Evolutionary conservation across 1,140 invertebrate species (phyloP).

Genomic region (Papilio polytes): DNA sequence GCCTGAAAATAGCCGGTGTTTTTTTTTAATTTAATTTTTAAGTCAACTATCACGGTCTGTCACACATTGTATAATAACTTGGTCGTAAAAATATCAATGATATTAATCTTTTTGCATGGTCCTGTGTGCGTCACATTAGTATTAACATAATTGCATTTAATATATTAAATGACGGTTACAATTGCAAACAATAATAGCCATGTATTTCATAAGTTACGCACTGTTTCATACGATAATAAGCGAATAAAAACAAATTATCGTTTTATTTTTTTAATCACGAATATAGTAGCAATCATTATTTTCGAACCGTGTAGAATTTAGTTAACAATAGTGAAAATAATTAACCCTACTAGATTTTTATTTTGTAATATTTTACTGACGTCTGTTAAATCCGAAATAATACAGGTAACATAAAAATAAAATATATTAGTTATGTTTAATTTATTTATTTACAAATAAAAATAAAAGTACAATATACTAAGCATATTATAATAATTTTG

Average conservation of each 20-base stretch:
- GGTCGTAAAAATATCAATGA: background rate
- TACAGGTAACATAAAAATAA: too few species aligned
- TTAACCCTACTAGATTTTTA: too few species aligned
- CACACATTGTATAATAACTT: background rate
- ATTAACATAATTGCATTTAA: constrained; percentile 32
- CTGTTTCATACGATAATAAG: constrained; percentile 16
- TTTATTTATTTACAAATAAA: too few species aligned
- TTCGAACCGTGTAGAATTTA: background rate
- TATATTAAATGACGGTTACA: constrained; percentile 1
- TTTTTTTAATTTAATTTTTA: background rate
- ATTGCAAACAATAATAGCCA: background rate
- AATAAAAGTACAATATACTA: too few species aligned
- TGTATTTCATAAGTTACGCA: constrained; percentile 9
- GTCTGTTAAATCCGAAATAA: too few species aligned
- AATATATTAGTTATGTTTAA: too few species aligned
- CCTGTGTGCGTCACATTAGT: background rate
- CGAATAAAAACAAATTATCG: background rate
- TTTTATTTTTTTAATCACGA: background rate
- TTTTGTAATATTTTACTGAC: background rate
- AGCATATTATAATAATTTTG: too few species aligned
- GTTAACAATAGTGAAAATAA: background rate
- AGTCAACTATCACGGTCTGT: background rate
- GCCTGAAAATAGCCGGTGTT: background rate
- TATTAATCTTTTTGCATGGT: background rate
- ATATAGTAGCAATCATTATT: background rate